phyloP scores from a whole-genome alignment of 2,888 invertebrate species.

The Melanostoma mellinum region DNA sequence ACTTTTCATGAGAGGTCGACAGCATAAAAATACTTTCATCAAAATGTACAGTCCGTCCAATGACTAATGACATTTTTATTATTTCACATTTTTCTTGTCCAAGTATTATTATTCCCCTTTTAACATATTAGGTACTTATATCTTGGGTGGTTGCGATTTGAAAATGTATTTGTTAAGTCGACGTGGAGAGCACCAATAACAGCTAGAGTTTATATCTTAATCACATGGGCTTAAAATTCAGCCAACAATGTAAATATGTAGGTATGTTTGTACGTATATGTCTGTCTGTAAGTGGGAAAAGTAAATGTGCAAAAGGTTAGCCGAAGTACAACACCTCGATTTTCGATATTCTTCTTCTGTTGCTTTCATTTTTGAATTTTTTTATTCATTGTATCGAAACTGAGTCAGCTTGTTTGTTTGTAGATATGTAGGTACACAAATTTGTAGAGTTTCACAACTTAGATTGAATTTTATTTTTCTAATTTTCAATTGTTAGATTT shows the following conservation, averaged over 20 bases:
- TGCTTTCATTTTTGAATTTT: too few species aligned
- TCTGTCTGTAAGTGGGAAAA: neutral
- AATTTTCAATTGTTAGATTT: too few species aligned
- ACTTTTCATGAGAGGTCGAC: slow-evolving; percentile 5
- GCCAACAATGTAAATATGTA: too few species aligned
- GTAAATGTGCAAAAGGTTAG: neutral
- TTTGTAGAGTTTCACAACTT: too few species aligned
- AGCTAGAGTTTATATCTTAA: slow-evolving; percentile 41
- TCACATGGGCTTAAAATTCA: slow-evolving; percentile 6
- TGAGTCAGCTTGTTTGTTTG: too few species aligned
- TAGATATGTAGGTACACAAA: too few species aligned
- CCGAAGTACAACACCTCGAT: neutral
- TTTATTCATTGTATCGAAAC: too few species aligned
- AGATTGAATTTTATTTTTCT: too few species aligned
- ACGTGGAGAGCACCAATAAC: slow-evolving; percentile 24
- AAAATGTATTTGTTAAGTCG: slow-evolving; percentile 53
- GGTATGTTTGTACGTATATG: too few species aligned
- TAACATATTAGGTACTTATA: slow-evolving; percentile 1
- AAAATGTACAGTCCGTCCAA: slow-evolving; percentile 59
- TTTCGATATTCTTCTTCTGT: too few species aligned
- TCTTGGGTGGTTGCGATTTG: slow-evolving; percentile 36
- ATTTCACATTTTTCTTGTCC: slow-evolving; percentile 9
- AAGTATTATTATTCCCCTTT: slow-evolving; percentile 38
- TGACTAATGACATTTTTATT: slow-evolving; percentile 60
- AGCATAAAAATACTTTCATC: slow-evolving; percentile 30